A percentile compares a stretch with the other conserved stretches of the same genome.
Evolutionary conservation across 1,140 invertebrate species (phyloP).

Genomic region (Nymphalis io): DNA sequence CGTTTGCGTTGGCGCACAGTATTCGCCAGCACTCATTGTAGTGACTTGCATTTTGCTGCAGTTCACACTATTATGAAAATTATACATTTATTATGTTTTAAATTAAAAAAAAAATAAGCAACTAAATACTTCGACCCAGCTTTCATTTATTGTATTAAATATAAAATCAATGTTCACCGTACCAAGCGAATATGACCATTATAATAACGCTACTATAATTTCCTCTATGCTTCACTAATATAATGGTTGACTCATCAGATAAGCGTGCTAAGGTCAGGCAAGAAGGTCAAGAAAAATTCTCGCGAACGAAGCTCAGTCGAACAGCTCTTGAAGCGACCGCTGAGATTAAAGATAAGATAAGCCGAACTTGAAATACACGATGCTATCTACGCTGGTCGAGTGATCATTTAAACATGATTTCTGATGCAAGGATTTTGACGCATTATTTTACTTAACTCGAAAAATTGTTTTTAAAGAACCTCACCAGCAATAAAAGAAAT

Average conservation of each 20-base stretch:
- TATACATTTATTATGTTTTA: not conserved
- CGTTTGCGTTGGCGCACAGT: conserved; percentile 1
- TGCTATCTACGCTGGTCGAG: not conserved
- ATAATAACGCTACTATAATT: not conserved
- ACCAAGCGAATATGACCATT: not conserved
- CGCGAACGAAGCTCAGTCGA: conserved; percentile 18
- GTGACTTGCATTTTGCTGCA: not conserved
- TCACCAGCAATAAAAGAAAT: too few species aligned
- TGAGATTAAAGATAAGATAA: conserved; percentile 15
- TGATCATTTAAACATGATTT: not conserved
- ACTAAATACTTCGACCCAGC: not conserved
- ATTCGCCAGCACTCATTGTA: not conserved
- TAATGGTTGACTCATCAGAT: conserved; percentile 14
- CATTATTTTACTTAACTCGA: too few species aligned
- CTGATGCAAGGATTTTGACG: not conserved
- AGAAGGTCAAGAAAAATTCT: conserved; percentile 22
- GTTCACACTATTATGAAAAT: not conserved
- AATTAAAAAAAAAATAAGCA: too few species aligned
- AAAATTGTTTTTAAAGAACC: too few species aligned
- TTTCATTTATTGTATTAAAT: too few species aligned
- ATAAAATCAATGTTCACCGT: not conserved
- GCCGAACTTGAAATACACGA: not conserved
- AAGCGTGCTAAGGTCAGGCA: conserved; percentile 22
- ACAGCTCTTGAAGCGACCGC: conserved; percentile 16
- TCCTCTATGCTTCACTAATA: not conserved